These are phyloP conservation scores for Rhabditophanes sp. DNA, from an alignment of 2,888 invertebrate genomes.

Conservation along the genomic window DNA sequence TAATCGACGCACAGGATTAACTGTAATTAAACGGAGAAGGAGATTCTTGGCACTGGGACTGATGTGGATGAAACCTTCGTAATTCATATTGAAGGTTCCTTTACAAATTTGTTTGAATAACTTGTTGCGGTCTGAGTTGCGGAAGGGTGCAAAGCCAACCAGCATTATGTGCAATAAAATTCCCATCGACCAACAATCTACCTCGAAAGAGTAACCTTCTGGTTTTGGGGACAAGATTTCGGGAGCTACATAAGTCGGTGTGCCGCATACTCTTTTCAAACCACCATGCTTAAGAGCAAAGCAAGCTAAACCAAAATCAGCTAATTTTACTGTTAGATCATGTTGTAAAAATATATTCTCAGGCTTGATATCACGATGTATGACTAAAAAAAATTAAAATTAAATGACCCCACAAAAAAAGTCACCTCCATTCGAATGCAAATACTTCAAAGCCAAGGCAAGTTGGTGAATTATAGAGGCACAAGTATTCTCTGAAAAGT, in stretches of 20 bases:
- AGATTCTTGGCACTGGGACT: no score
- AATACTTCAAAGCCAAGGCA: conserved; percentile 46
- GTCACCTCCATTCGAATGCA: conserved; percentile 48
- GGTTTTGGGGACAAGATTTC: conserved; percentile 49
- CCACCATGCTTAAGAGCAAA: conserved; percentile 47
- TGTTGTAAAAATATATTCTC: conserved; percentile 71
- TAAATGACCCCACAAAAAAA: no score
- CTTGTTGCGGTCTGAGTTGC: conserved; percentile 47
- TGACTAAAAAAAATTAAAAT: no score
- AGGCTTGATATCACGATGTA: no score
- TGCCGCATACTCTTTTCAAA: conserved; percentile 50
- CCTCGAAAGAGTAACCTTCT: conserved; percentile 48
- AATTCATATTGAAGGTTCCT: no score
- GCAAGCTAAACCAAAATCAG: conserved; percentile 50
- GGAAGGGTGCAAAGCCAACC: conserved; percentile 50
- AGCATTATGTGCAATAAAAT: conserved; percentile 50
- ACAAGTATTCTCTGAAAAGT: conserved; percentile 46
- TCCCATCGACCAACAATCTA: conserved; percentile 50
- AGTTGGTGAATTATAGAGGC: conserved; percentile 46
- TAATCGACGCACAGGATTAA: no score
- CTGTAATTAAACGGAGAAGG: no score
- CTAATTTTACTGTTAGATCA: conserved; percentile 45
- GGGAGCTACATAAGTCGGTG: conserved; percentile 49
- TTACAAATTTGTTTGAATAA: conserved; percentile 49
- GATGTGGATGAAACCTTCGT: no score